Evolutionary conservation across 2,797 vertebrate genomes (phyloP).

Genomic region (Microctenopoma steveboyesi): DNA sequence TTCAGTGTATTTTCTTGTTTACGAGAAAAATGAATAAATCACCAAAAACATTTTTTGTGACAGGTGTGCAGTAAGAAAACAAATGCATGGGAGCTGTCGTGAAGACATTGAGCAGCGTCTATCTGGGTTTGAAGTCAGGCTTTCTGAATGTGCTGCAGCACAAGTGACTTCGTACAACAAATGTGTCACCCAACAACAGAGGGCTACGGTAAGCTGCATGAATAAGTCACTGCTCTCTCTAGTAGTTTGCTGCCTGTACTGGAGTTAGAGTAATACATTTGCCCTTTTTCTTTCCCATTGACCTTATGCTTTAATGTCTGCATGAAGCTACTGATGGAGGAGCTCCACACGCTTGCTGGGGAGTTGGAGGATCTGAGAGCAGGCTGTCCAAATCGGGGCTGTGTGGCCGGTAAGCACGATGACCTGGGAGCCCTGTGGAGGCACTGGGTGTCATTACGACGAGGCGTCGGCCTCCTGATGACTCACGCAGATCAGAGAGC

Average conservation of each 20-base stretch:
- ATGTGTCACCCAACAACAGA: slow-evolving; percentile 81
- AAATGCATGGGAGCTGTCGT: slow-evolving; percentile 77
- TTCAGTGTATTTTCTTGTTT: not conserved
- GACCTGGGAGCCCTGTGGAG: slow-evolving; percentile 83
- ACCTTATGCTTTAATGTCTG: not conserved
- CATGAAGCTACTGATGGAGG: slow-evolving; percentile 70
- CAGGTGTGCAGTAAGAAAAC: slow-evolving; percentile 84
- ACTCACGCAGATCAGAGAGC: slow-evolving; percentile 82
- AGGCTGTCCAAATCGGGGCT: slow-evolving; percentile 68
- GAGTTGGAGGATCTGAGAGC: slow-evolving; percentile 70
- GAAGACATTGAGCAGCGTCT: slow-evolving; percentile 80
- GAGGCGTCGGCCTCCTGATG: slow-evolving; percentile 79
- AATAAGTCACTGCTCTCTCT: not conserved
- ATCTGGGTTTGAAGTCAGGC: slow-evolving; percentile 73
- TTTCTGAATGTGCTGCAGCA: slow-evolving; percentile 74
- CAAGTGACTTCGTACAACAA: slow-evolving; percentile 84
- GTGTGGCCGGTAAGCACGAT: slow-evolving; percentile 65
- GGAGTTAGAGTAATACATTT: not conserved
- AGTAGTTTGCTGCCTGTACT: not conserved
- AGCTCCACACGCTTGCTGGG: slow-evolving; percentile 56
- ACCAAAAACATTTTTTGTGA: not conserved
- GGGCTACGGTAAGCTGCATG: slow-evolving; percentile 80
- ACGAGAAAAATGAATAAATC: not conserved
- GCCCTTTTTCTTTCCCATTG: not conserved
- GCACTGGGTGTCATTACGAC: slow-evolving; percentile 84